phyloP scores from a whole-genome alignment of 2,888 invertebrate species.

The Macrosiphum euphorbiae region DNA sequence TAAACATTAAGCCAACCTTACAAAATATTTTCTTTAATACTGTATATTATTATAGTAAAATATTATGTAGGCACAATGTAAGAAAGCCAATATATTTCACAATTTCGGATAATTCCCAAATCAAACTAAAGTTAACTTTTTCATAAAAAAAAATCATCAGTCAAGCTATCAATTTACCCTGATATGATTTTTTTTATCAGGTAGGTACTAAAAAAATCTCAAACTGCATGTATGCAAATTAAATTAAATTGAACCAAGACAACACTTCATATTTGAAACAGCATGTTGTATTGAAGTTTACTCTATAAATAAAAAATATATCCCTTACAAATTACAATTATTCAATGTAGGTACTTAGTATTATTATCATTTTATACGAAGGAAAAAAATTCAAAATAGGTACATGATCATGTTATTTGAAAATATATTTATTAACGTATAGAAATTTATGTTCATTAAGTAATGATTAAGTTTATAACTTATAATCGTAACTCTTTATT shows the following conservation, averaged over 20 bases:
- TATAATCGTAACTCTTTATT: neutral
- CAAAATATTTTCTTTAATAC: no score
- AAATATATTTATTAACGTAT: neutral
- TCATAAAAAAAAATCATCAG: no score
- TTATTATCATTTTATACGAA: neutral
- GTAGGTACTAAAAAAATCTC: no score
- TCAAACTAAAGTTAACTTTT: no score
- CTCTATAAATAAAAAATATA: neutral
- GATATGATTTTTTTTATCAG: no score
- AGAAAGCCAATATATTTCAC: no score
- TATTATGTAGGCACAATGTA: no score
- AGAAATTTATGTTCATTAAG: neutral
- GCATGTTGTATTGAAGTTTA: neutral
- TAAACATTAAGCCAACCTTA: no score
- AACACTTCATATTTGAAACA: neutral
- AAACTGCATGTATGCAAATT: neutral
- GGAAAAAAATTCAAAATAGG: neutral
- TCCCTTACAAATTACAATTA: neutral
- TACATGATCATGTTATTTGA: neutral
- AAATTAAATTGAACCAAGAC: neutral
- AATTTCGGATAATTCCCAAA: no score
- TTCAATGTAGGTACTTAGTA: neutral
- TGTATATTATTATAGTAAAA: no score
- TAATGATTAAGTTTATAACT: neutral
- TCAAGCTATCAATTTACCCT: no score